A percentile compares a stretch with the other conserved stretches of the same genome.
phyloP scores from a whole-genome alignment of 2,797 vertebrate species.

The Molossus alvarezi region DNA sequence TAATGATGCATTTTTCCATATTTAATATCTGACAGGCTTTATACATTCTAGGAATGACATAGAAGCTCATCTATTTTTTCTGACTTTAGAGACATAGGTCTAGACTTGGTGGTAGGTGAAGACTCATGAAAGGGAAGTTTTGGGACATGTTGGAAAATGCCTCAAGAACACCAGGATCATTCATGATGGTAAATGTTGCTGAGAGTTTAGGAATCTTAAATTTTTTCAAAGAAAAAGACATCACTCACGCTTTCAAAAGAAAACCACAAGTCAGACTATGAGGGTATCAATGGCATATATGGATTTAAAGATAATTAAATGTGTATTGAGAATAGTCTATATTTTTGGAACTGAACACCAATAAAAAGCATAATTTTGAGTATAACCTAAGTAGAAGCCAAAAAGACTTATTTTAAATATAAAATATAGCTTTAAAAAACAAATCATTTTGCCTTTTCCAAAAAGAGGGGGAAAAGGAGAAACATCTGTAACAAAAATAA shows the following conservation, averaged over 20 bases:
- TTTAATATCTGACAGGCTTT: slow-evolving; percentile 21
- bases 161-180: neutral
- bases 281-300: neutral
- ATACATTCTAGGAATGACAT: neutral
- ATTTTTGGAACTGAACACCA: neutral
- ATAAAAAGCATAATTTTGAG: neutral
- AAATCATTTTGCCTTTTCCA: neutral
- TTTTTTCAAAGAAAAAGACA: neutral
- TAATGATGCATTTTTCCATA: slow-evolving; percentile 33
- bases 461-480: neutral
- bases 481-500: no score
- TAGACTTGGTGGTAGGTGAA: neutral
- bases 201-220: slow-evolving; percentile 32
- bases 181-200: neutral
- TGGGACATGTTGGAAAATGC: neutral
- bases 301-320: neutral
- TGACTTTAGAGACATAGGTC: neutral
- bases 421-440: neutral
- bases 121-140: neutral
- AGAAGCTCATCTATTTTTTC: neutral
- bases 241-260: neutral
- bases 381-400: neutral
- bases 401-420: neutral
- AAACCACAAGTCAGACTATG: neutral
- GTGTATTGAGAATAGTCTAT: neutral